These are phyloP conservation scores for Trinectes maculatus DNA, from an alignment of 2,113 vertebrate genomes.

Conservation along the genomic window DNA sequence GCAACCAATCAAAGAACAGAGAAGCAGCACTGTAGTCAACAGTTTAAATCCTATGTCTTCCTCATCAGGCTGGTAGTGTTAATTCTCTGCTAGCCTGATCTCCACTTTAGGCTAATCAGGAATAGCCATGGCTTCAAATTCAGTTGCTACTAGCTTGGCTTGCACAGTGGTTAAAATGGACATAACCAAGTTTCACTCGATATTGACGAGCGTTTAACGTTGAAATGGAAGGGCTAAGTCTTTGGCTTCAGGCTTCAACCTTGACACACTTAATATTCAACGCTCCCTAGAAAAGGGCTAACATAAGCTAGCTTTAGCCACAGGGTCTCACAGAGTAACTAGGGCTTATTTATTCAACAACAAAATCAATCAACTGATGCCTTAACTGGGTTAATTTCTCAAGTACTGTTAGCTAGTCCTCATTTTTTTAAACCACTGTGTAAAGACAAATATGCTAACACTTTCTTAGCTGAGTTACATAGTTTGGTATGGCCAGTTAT, in stretches of 20 bases:
- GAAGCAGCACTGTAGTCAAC: conserved; percentile 14
- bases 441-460: neutral
- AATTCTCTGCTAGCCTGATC: conserved; percentile 18
- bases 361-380: no score
- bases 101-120: conserved; percentile 28
- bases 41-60: conserved; percentile 74
- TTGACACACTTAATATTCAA: neutral
- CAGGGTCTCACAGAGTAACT: neutral
- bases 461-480: neutral
- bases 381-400: neutral
- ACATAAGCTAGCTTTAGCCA: neutral
- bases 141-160: neutral
- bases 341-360: neutral
- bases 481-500: neutral
- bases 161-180: neutral
- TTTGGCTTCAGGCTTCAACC: neutral
- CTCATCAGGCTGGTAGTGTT: conserved; percentile 20
- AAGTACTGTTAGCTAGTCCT: neutral
- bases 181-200: conserved; percentile 6
- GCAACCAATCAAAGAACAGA: conserved; percentile 29
- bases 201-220: neutral
- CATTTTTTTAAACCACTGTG: neutral
- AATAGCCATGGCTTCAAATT: conserved; percentile 8
- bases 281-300: neutral
- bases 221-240: neutral